Conservation (phyloP, 2,888 invertebrate genomes). For the Luffia ferchaultella region DNA sequence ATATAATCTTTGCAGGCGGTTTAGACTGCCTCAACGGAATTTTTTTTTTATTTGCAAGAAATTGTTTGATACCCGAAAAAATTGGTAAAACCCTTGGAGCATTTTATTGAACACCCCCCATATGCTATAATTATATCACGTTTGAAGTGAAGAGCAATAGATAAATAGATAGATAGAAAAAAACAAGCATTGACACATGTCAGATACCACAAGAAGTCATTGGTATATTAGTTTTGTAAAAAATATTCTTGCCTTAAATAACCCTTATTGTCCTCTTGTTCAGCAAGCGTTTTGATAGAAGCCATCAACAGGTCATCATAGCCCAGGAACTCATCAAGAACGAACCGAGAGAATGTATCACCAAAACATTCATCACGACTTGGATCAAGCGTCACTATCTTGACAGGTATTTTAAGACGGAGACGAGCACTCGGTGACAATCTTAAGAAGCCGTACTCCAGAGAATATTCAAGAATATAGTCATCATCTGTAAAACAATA, state of each 20-base stretch:
- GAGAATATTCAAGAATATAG: conserved; percentile 96
- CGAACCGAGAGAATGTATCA: conserved; percentile 86
- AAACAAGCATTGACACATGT: too few relatives aligned
- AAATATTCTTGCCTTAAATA: conserved; percentile 72
- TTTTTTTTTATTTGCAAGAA: neutral
- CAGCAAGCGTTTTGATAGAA: conserved; percentile 93
- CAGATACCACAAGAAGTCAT: too few relatives aligned
- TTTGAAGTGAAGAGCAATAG: too few relatives aligned
- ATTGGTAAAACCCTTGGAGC: neutral
- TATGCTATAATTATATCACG: too few relatives aligned
- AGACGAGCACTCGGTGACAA: conserved; percentile 87
- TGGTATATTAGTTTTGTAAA: too few relatives aligned
- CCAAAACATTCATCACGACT: conserved; percentile 92
- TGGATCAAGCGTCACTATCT: conserved; percentile 88
- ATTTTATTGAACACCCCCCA: too few relatives aligned
- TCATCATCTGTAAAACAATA: conserved; percentile 75
- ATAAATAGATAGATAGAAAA: too few relatives aligned
- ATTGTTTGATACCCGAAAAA: neutral
- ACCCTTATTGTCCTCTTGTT: conserved; percentile 96
- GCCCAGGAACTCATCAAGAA: conserved; percentile 93
- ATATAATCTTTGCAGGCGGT: neutral
- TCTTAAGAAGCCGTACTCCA: conserved; percentile 96
- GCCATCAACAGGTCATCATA: conserved; percentile 98
- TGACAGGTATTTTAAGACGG: conserved; percentile 90
- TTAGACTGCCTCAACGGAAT: neutral